phyloP scores from a whole-genome alignment of 2,888 invertebrate species.

The Drosophila differens region DNA sequence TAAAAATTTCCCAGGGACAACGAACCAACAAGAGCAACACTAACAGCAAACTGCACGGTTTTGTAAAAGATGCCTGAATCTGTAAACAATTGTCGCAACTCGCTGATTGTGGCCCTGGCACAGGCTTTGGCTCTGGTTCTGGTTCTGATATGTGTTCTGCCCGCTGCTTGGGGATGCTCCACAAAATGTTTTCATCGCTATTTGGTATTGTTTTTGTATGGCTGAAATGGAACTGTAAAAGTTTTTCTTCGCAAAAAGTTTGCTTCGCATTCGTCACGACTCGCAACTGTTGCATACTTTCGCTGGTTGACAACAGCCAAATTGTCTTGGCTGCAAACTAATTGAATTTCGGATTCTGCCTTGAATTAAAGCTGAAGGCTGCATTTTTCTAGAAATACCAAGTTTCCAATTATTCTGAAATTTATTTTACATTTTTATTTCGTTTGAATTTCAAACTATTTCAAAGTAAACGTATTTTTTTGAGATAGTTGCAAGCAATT shows the following conservation, averaged over 20 bases:
- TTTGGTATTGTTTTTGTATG: conserved; percentile 16
- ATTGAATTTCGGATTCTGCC: background rate
- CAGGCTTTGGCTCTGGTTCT: background rate
- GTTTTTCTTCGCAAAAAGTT: conserved; percentile 4
- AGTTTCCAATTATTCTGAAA: background rate
- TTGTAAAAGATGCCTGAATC: conserved; percentile 45
- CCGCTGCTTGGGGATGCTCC: conserved; percentile 7
- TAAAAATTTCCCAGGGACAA: conserved; percentile 57
- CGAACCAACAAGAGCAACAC: conserved; percentile 30
- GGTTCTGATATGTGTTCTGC: conserved; percentile 6
- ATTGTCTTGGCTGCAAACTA: background rate
- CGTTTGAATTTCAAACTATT: background rate
- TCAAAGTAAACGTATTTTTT: background rate
- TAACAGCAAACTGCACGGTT: conserved; percentile 33
- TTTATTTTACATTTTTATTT: background rate
- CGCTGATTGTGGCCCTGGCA: background rate
- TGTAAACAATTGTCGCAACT: conserved; percentile 66
- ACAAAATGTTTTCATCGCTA: conserved; percentile 32
- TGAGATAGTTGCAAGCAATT: background rate
- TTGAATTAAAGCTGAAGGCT: background rate
- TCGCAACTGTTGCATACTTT: conserved; percentile 15
- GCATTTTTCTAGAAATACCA: background rate
- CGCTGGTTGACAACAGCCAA: background rate
- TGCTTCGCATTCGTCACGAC: conserved; percentile 1
- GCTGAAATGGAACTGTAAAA: conserved; percentile 5